These are phyloP conservation scores for Pollenia amentaria DNA, from an alignment of 2,888 invertebrate genomes.

Conservation along the genomic window DNA sequence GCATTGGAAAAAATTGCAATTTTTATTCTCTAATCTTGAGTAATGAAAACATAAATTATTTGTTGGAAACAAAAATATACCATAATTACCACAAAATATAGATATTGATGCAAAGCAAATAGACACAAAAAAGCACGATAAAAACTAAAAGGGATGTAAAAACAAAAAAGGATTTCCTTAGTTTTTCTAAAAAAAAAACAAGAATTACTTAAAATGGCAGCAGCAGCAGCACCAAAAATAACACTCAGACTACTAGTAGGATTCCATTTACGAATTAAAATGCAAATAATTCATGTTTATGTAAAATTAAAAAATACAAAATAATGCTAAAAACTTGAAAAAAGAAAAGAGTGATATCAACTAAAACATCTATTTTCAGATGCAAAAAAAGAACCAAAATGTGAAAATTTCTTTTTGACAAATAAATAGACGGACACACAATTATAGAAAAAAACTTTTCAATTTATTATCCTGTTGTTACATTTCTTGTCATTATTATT, in stretches of 20 bases:
- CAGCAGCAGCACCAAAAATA: conserved; percentile 35
- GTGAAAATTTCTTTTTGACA: conserved; percentile 43
- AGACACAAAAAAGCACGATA: conserved; percentile 49
- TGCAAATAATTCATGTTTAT: conserved; percentile 78
- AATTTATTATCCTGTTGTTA: conserved; percentile 70
- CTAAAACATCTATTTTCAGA: conserved; percentile 38
- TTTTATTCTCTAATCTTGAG: conserved; percentile 72
- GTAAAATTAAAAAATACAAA: conserved; percentile 66
- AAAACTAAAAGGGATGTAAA: conserved; percentile 53
- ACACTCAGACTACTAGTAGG: conserved; percentile 60
- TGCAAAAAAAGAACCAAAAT: conserved; percentile 16
- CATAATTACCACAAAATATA: conserved; percentile 73
- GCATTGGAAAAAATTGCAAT: conserved; percentile 65
- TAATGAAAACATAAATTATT: conserved; percentile 75
- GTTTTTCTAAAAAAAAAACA: conserved; percentile 23
- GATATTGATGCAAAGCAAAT: conserved; percentile 70
- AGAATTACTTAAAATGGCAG: conserved; percentile 25
- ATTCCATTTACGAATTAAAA: conserved; percentile 78
- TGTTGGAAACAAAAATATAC: conserved; percentile 71
- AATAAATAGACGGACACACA: conserved; percentile 32
- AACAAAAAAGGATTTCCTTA: conserved; percentile 59
- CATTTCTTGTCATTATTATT: conserved; percentile 3
- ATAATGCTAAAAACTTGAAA: conserved; percentile 39
- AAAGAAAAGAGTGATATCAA: conserved; percentile 30
- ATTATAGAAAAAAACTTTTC: conserved; percentile 64